Evolutionary conservation across 1,140 invertebrate species (phyloP), one percentile per base, ranked within the genome.

Genomic region (Brachionus manjavacas): DNA sequence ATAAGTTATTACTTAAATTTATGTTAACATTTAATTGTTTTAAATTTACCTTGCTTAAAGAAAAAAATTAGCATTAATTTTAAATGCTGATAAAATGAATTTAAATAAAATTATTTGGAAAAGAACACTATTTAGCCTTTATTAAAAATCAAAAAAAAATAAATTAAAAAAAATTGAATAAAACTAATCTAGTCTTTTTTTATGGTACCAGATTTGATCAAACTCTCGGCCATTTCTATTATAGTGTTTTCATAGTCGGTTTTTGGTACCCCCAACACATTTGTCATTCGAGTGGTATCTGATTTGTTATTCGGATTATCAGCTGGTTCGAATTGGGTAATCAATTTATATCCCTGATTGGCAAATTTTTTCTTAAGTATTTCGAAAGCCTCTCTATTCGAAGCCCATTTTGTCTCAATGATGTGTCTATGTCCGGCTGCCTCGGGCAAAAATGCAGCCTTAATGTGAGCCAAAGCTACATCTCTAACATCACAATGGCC

Each of bases 401-500:
- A 81, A 41, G 31, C 28, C 52, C 64, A 68, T 23, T 41, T 64
- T 16, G 49, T 35, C 11, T 80, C 79, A 25, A 81, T 60, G 7
- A 81, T 81, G 23, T 81, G 52, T 91, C 91, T 81, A 66, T 81
- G 49, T 23, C 35, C 35, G n/a, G 89, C 91, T 16, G 91, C 90
- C 84, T 91, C 89, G 8, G 88, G 87, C 12, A 88, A 78, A 4
- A 87, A 89, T 87, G 92, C 90, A 12, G 91, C 91, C 41, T 49
- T 76, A 25, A 92, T 87, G 85, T 92, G 92, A 8, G 91, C 91
- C 25, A 85, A 55, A 6, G 92, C 92, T 8, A 92, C 91, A 87
- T 92, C 92, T 43, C 92, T 87, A 4, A 92, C 91, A 86, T 92
- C 91, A 80, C 91, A 89, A 49, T 76, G 25, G 7, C 72, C 72